Evolutionary conservation across 2,113 vertebrate genomes (phyloP).

Genomic region (Menura novaehollandiae): DNA sequence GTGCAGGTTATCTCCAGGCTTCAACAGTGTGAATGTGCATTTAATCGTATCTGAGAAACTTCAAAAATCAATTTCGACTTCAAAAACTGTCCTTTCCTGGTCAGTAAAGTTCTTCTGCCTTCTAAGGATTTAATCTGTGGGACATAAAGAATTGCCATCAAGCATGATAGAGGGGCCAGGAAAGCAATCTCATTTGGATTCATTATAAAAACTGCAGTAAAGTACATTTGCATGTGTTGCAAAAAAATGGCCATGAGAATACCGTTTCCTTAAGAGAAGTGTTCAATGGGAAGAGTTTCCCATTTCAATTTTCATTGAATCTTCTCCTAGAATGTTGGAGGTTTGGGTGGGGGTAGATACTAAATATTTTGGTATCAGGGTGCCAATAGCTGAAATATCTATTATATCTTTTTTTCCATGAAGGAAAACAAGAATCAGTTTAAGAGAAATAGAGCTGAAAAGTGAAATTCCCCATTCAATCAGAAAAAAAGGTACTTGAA

Average conservation of each 20-base stretch:
- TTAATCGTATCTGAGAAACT: not conserved
- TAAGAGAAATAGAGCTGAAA: not conserved
- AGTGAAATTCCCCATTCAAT: not conserved
- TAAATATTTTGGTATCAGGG: not conserved
- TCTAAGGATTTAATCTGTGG: not conserved
- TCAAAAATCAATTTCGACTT: no score
- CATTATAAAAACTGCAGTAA: not conserved
- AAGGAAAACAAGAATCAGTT: not conserved
- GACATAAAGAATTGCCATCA: not conserved
- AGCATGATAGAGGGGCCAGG: not conserved
- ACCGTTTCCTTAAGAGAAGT: not conserved
- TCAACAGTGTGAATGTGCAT: fast-evolving
- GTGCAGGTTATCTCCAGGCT: not conserved
- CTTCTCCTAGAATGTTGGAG: not conserved
- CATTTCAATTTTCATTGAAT: not conserved
- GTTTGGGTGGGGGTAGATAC: fast-evolving
- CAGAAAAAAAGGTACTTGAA: not conserved
- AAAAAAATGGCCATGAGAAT: not conserved
- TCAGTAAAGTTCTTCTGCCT: not conserved
- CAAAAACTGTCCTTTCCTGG: not conserved
- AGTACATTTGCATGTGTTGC: not conserved
- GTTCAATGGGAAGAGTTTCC: not conserved
- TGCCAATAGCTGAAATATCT: not conserved
- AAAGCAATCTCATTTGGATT: not conserved
- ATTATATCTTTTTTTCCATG: not conserved